Base-by-base conservation (phyloP, 2,888 invertebrate genomes). In the Bunonema sp. region DNA sequence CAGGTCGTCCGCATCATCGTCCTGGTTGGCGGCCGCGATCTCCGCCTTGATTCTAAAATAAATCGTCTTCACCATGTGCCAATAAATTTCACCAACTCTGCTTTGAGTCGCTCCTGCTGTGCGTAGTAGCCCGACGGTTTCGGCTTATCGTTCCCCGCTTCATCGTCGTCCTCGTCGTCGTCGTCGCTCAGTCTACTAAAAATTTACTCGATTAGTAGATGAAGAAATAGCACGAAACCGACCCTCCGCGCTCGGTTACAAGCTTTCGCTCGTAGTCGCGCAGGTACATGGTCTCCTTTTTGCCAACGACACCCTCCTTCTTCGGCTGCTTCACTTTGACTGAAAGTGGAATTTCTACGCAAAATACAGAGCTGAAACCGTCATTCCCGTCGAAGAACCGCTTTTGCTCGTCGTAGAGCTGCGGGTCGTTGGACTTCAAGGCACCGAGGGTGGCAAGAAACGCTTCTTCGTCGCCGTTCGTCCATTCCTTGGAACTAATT, bases 361-460 rank as follows among this genome's bases (percentile, higher is more conserved):
- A 26, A 8, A 8, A 10, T 26, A 21, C 4, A 23, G 8, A 30
- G 21, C 2, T 23, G 21, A 16, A n/a, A n/a, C 31, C 15, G n/a
- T 28, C 28, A 18, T 72, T 66, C 1, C 75, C 67, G 34, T 75
- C 71, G 71, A 84, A 87, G 64, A 83, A 84, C 39, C 75, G 76
- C 23, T 77, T 76, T 39, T 77, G 75, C 30, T 80, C 77, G 64
- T 88, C 79, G 70, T 91, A 91, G 49, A 89, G 87, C 54, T 77
- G 76, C 0, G 88, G 84, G 73, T 89, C 84, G 66, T 82, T 84
- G 34, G 79, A 82, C 69, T 88, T 89, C 34, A 93, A 70, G 37
- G 79, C 79, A 0, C 86, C 77, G 2, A 89, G 72, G 0, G 88
- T 82, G 71, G 82, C 82, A 32, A 84, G 79, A 70, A 93, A 93